Base-by-base conservation (phyloP, 1,140 invertebrate species). In the Panulirus ornatus region DNA sequence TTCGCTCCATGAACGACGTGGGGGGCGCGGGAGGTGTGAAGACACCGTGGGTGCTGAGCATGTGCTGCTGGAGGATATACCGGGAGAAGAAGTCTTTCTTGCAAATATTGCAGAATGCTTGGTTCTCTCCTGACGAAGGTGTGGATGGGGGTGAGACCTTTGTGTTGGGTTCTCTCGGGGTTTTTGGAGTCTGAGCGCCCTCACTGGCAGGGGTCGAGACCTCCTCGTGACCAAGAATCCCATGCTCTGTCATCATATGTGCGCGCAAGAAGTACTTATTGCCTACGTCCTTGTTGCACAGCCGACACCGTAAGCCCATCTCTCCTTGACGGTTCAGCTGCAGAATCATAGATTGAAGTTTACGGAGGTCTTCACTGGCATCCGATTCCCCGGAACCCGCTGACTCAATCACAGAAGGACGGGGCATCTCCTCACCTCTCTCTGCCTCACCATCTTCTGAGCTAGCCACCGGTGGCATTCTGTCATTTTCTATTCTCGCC, bases 281-380 rank as follows among this genome's bases (percentile, higher is more conserved):
- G 76, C 95, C 95, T 91, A 95, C 95, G 92, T 95, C 95, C 89
- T 95, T 94, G 84, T 94, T 93, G 93, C 95, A 96, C 44, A 96
- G 92, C 94, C 93, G 95, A 96, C 84, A 93, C 82, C 27, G 91
- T 81, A 91, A 93, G 95, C 96, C 93, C 71, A 51, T 88, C 38
- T 93, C 83, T 92, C 93, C 44, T 97, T 94, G 84, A 96, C 96
- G 84, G 93, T 98, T 98, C 75, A 98, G 93, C 94, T 98, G 97
- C 76, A 97, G 95, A 91, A 98, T 97, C 97, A 98, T 98, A 0
- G 97, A 97, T 93, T 98, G 97, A 30, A 98, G 94, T 93, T 98
- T 98, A 92, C 97, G 96, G 6, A 98, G 94, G 92, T 98, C 97
- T 93, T 97, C 96, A 91, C 93, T 93, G 79, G 93, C 90, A 44